phyloP scores from a whole-genome alignment of 2,113 vertebrate genomes.

The Chascanopsetta lugubris region DNA sequence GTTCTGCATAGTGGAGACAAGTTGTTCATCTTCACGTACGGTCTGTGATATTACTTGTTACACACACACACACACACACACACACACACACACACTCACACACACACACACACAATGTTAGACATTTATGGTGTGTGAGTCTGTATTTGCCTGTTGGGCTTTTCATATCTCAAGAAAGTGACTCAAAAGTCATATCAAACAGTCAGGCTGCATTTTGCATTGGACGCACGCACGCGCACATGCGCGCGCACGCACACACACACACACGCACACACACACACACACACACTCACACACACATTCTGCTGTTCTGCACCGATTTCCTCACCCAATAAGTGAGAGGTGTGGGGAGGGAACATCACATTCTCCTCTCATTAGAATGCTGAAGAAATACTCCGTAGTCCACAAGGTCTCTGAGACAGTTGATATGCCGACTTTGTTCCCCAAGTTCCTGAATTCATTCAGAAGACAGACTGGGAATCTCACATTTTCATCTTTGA shows the following conservation, averaged over 20 bases:
- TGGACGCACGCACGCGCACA: background rate
- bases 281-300: slow-evolving; percentile 1
- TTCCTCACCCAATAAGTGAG: slow-evolving; percentile 31
- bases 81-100: background rate
- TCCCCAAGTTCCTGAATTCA: background rate
- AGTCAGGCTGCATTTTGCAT: background rate
- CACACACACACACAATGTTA: background rate
- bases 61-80: background rate
- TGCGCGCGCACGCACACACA: background rate
- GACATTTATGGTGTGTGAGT: background rate
- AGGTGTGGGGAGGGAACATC: slow-evolving; percentile 38
- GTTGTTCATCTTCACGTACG: too few species aligned
- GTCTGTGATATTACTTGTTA: background rate
- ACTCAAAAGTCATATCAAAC: background rate
- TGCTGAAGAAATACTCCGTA: slow-evolving; percentile 23
- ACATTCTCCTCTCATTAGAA: slow-evolving; percentile 33
- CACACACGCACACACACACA: slow-evolving; percentile 7
- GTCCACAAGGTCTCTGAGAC: background rate
- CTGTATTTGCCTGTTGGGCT: too few species aligned
- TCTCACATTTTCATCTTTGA: slow-evolving; percentile 11
- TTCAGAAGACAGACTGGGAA: background rate
- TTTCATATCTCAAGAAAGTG: too few species aligned
- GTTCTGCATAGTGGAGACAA: too few species aligned
- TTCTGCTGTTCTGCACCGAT: slow-evolving; percentile 7
- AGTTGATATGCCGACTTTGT: slow-evolving; percentile 1